These are phyloP conservation scores for Clupea harengus DNA, from an alignment of 2,113 vertebrate genomes.

Conservation along the genomic window DNA sequence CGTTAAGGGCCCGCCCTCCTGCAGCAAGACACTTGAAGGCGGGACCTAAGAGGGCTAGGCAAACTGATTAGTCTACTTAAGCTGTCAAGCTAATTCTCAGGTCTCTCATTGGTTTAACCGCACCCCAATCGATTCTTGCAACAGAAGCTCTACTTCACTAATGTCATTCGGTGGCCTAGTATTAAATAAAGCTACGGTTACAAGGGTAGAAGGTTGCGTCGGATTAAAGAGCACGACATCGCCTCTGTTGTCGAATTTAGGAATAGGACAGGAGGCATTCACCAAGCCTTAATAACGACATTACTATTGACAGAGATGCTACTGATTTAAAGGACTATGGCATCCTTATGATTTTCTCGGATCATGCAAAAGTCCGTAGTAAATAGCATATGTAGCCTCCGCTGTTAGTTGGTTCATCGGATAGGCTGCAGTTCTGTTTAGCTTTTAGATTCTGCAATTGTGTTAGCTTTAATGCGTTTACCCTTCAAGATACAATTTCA, in stretches of 20 bases:
- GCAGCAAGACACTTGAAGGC: slow-evolving; percentile 46
- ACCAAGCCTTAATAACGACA: slow-evolving; percentile 33
- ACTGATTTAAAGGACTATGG: slow-evolving; percentile 32
- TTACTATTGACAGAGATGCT: not conserved
- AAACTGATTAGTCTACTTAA: slow-evolving; percentile 36
- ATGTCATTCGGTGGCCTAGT: slow-evolving; percentile 47
- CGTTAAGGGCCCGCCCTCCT: slow-evolving; percentile 27
- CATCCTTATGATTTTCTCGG: slow-evolving; percentile 39
- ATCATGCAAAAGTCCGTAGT: slow-evolving; percentile 38
- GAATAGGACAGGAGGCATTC: slow-evolving; percentile 26
- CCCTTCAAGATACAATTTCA: slow-evolving; percentile 2
- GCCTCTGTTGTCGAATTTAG: slow-evolving; percentile 12
- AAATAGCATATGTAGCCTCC: slow-evolving; percentile 20
- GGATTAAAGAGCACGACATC: slow-evolving; percentile 39
- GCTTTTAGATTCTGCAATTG: not conserved
- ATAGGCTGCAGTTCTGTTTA: not conserved
- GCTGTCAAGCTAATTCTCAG: slow-evolving; percentile 15
- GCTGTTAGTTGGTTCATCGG: slow-evolving; percentile 13
- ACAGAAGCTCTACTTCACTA: slow-evolving; percentile 47
- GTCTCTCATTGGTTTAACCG: slow-evolving; percentile 49
- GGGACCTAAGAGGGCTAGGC: slow-evolving; percentile 10
- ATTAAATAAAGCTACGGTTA: slow-evolving; percentile 50
- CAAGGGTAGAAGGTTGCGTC: slow-evolving; percentile 31
- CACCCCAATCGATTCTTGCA: slow-evolving; percentile 9
- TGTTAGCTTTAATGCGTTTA: not conserved